Evolutionary conservation across 1,140 invertebrate genomes (phyloP).

Genomic region (Drosophila obscura): DNA sequence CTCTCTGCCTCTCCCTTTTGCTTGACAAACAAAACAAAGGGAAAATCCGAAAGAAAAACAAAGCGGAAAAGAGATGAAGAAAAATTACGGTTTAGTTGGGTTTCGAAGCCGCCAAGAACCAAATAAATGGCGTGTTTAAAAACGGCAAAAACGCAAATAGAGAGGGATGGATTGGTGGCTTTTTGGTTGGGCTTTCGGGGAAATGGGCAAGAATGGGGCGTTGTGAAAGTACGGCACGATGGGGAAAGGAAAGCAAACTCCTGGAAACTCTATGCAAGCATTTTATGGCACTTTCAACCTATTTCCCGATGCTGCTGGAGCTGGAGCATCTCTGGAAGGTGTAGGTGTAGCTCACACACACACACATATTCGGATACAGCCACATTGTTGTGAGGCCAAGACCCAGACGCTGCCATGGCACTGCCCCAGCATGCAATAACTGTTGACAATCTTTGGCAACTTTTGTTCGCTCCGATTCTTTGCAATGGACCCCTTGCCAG

Average conservation of each 20-base stretch:
- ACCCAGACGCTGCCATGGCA: neutral
- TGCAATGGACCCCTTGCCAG: constrained; percentile 6
- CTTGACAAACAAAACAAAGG: constrained; percentile 24
- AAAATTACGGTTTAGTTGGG: constrained; percentile 47
- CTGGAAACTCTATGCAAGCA: constrained; percentile 73
- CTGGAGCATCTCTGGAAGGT: constrained; percentile 10
- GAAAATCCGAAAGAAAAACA: constrained; percentile 22
- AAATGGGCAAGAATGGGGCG: constrained; percentile 30
- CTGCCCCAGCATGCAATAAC: constrained; percentile 62
- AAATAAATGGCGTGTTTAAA: constrained; percentile 77
- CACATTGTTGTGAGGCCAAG: constrained; percentile 22
- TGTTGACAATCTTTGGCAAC: constrained; percentile 81
- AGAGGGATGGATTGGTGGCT: neutral
- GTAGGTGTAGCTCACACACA: constrained; percentile 41
- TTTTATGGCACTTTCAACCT: constrained; percentile 78
- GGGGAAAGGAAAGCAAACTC: constrained; percentile 31
- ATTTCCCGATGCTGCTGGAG: constrained; percentile 52
- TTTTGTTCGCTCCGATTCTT: constrained; percentile 58
- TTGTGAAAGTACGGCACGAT: neutral
- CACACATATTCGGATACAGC: constrained; percentile 17
- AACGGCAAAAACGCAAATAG: constrained; percentile 68
- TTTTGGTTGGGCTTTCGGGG: too few relatives aligned
- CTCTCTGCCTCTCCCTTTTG: too few relatives aligned
- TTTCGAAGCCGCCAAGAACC: constrained; percentile 34
- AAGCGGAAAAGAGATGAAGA: constrained; percentile 20